Percentiles rank a stretch among this genome's conserved stretches.
Evolutionary conservation across 2,888 invertebrate genomes (phyloP).

Genomic region (Labia minor): DNA sequence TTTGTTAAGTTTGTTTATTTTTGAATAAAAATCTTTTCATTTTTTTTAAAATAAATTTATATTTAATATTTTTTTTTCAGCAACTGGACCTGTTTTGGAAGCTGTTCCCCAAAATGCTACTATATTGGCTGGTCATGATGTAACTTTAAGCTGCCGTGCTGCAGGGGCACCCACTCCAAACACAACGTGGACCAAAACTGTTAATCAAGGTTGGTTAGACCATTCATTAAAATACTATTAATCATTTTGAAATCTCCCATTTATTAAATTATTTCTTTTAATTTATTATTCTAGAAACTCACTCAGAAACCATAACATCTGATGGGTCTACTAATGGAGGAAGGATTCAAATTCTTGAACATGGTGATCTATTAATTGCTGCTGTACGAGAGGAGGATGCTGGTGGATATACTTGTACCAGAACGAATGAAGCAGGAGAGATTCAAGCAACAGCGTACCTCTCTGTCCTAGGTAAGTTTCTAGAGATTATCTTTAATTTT

Average conservation of each 20-base stretch:
- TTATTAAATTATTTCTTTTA: neutral
- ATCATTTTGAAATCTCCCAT: too few species aligned
- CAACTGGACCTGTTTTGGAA: slow-evolving; percentile 79
- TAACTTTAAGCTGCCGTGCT: slow-evolving; percentile 75
- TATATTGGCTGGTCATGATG: slow-evolving; percentile 86
- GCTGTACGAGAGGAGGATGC: slow-evolving; percentile 72
- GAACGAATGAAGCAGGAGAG: slow-evolving; percentile 81
- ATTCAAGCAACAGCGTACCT: slow-evolving; percentile 73
- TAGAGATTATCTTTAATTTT: neutral
- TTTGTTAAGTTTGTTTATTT: slow-evolving; percentile 15
- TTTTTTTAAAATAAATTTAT: neutral
- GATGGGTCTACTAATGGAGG: slow-evolving; percentile 45
- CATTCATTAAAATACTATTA: neutral
- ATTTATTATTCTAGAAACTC: slow-evolving; percentile 15
- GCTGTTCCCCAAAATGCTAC: slow-evolving; percentile 74
- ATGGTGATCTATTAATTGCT: slow-evolving; percentile 78
- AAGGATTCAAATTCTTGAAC: slow-evolving; percentile 72
- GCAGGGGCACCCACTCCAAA: slow-evolving; percentile 85
- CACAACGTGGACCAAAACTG: slow-evolving; percentile 62
- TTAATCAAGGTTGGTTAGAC: too few species aligned
- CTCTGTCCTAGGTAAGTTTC: slow-evolving; percentile 62
- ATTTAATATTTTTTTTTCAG: slow-evolving; percentile 44
- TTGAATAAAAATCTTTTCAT: slow-evolving; percentile 5
- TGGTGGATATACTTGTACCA: slow-evolving; percentile 79
- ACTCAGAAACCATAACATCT: slow-evolving; percentile 26